These are phyloP conservation scores for Tragopan temminckii DNA, from an alignment of 2,797 vertebrate genomes.

Conservation along the genomic window DNA sequence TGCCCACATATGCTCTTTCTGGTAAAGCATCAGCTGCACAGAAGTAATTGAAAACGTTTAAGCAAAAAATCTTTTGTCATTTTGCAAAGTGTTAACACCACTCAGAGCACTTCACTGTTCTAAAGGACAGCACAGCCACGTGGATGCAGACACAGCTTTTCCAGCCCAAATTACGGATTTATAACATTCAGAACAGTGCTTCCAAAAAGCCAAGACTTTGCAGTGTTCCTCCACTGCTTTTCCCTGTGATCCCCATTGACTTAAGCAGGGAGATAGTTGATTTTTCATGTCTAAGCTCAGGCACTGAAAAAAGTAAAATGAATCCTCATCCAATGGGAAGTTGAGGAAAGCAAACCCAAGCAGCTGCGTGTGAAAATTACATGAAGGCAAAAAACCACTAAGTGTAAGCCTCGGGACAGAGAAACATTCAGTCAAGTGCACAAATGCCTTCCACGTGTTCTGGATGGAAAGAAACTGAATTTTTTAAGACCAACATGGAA, in stretches of 20 bases:
- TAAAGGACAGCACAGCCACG: neutral
- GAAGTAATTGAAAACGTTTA: neutral
- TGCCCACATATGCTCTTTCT: accelerated
- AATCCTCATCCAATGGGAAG: neutral
- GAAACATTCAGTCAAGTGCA: slow-evolving; percentile 64
- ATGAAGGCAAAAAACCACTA: neutral
- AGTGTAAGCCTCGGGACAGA: slow-evolving; percentile 59
- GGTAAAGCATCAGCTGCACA: neutral
- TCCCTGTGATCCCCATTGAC: neutral
- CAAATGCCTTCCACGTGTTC: slow-evolving; percentile 72
- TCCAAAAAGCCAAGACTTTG: neutral
- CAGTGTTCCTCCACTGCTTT: neutral
- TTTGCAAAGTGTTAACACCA: neutral
- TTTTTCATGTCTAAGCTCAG: neutral
- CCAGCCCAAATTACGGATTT: slow-evolving; percentile 4
- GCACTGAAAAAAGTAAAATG: neutral
- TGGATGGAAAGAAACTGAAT: slow-evolving; percentile 53
- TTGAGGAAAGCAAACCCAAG: neutral
- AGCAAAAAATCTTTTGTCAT: neutral
- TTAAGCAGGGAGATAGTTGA: neutral
- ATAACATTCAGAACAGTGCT: neutral
- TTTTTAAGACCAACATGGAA: slow-evolving; percentile 70
- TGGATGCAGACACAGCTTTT: neutral
- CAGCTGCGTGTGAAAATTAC: slow-evolving; percentile 23
- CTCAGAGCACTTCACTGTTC: neutral